Percentiles rank a stretch among this genome's conserved stretches.
These are phyloP conservation scores for Callyntrura sp. DNA, from an alignment of 2,888 invertebrate genomes.

Conservation along the genomic window DNA sequence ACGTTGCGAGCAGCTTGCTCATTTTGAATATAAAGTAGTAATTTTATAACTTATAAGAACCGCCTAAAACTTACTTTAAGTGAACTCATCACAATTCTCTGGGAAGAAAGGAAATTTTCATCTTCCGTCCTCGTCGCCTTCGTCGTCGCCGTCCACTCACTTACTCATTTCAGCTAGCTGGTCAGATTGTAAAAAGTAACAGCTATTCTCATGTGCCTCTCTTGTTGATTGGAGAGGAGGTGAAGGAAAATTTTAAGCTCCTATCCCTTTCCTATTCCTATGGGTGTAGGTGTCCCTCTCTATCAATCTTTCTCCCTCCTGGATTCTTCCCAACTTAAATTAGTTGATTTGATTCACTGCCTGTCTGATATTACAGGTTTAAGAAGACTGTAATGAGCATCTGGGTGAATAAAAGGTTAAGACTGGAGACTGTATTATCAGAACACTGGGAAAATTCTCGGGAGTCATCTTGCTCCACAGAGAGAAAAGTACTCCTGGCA, in stretches of 20 bases:
- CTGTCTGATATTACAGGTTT: slow-evolving; percentile 20
- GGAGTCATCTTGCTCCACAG: background rate
- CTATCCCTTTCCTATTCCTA: background rate
- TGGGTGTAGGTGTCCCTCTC: too few species aligned
- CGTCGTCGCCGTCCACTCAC: background rate
- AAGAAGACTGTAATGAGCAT: slow-evolving; percentile 17
- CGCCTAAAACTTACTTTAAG: slow-evolving; percentile 8
- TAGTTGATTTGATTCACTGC: slow-evolving; percentile 51
- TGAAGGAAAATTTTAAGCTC: slow-evolving; percentile 16
- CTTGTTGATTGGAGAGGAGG: slow-evolving; percentile 11
- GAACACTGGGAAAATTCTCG: background rate
- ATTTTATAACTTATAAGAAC: slow-evolving; percentile 42
- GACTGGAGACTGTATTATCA: background rate
- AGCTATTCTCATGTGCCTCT: slow-evolving; percentile 10
- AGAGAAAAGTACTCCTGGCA: background rate
- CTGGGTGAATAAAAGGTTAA: background rate
- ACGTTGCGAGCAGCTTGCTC: slow-evolving; percentile 6
- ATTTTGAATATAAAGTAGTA: background rate
- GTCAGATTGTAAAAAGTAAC: slow-evolving; percentile 49
- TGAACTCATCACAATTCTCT: slow-evolving; percentile 6
- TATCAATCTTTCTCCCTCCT: background rate
- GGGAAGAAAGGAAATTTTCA: background rate
- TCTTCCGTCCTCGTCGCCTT: too few species aligned
- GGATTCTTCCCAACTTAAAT: slow-evolving; percentile 27
- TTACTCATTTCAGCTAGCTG: slow-evolving; percentile 36